Evolutionary conservation across 2,797 vertebrate species (phyloP).

Genomic region (Hirundo rustica): DNA sequence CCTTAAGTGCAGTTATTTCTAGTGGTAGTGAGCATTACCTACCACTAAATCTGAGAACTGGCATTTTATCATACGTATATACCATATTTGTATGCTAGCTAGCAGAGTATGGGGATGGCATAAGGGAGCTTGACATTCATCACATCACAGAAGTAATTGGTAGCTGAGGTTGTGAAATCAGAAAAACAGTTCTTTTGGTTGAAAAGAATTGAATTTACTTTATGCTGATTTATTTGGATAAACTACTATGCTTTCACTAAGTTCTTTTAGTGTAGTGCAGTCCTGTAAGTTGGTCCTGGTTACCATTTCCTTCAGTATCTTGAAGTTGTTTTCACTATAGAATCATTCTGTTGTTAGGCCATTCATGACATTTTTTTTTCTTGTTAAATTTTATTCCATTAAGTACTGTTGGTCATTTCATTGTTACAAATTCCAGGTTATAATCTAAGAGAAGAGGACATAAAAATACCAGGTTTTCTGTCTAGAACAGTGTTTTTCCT

Average conservation of each 20-base stretch:
- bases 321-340: neutral
- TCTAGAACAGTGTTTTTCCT: neutral
- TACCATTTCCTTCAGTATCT: neutral
- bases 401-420: neutral
- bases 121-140: neutral
- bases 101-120: too few species aligned
- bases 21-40: neutral
- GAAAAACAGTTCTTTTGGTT: neutral
- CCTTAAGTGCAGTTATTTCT: neutral
- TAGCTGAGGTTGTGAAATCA: neutral
- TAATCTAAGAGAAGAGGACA: neutral
- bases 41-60: neutral
- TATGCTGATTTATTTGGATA: neutral
- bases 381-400: neutral
- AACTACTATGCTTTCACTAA: neutral
- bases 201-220: neutral
- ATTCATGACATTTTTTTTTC: neutral
- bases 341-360: neutral
- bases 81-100: neutral
- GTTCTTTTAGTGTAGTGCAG: neutral
- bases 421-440: neutral
- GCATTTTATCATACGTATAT: neutral
- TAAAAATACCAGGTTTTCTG: neutral
- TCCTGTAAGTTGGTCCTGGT: neutral
- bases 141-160: neutral